phyloP scores from a whole-genome alignment of 2,797 vertebrate species.

The Glossophaga mutica region DNA sequence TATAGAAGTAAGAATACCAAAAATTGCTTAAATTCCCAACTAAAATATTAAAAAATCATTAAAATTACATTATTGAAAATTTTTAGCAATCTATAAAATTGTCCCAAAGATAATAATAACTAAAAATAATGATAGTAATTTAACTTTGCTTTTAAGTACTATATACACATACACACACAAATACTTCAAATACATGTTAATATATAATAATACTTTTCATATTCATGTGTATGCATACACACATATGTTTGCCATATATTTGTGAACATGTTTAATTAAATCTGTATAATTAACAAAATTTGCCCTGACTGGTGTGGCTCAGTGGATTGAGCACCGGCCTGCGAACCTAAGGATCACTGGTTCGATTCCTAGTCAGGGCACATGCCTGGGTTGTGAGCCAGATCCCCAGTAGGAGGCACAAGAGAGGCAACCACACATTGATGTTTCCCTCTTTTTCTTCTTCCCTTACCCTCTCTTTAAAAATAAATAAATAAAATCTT shows the following conservation, averaged over 20 bases:
- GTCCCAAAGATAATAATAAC: neutral
- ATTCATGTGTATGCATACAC: neutral
- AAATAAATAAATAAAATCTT: no score
- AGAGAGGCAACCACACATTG: no score
- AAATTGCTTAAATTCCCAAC: neutral
- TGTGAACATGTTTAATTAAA: neutral
- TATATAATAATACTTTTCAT: neutral
- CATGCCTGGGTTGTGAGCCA: no score
- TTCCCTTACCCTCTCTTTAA: no score
- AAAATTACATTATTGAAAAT: neutral
- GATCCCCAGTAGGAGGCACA: no score
- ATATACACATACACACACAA: neutral
- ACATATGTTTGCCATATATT: neutral
- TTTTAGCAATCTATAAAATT: neutral
- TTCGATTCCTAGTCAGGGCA: no score
- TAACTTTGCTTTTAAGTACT: neutral
- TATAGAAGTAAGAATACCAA: neutral
- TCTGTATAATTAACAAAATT: neutral
- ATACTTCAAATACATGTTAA: neutral
- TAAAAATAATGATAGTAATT: neutral
- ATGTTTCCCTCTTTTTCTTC: no score
- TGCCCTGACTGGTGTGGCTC: no score
- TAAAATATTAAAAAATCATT: conserved; percentile 1
- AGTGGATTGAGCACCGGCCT: no score
- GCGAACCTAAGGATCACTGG: no score